Base-by-base conservation (phyloP, 1,140 invertebrate species). In the Hylaeus volcanicus region DNA sequence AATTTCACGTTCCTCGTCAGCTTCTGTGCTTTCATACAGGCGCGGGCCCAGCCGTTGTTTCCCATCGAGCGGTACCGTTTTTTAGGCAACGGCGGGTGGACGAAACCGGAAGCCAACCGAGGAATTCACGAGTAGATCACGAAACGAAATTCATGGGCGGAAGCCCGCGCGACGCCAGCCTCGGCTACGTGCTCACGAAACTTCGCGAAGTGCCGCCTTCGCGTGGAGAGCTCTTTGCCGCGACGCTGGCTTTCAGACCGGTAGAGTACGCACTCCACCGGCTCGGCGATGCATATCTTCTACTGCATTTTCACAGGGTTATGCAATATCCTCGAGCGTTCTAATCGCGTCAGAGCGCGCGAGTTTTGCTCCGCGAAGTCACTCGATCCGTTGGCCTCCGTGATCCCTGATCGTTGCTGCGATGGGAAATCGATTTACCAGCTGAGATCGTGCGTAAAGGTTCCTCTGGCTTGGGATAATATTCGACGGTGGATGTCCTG, bases 261-360 rank as follows among this genome's bases (percentile, higher is more conserved):
- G 82, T 79, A 58, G 75, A 86, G 85, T 86, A 48, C 72, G 61
- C 72, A 73, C 79, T 86, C 61, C 68, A 82, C 65, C 12, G 66
- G 48, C 79, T 75, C 76, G 65, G 76, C 68, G 84, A 85, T 85
- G 84, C 84, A 41, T 86, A 79, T 79, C 84, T 82, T 81, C 78
- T 45, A 73, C 12, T 48, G 45, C 77, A 75, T 81, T 85, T 85
- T 81, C 78, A 56, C 58, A 53, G 12, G 61, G 48, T 63, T 51
- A 51, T 51, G 51, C 61, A 58, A 66, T 65, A 78, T 78, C 12
- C 77, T 65, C 45, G 63, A 64, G 26, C 15, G n/a, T 74, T 74
- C 68, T 61, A 55, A 72, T 77, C 74, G 55, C 5, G 37, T 3
- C 5, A 3, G 1, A 5, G 0, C 14, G 15, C 48, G 43, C 72